Evolutionary conservation across 2,113 vertebrate genomes (phyloP).

Genomic region (Oxygymnocypris stewartii): DNA sequence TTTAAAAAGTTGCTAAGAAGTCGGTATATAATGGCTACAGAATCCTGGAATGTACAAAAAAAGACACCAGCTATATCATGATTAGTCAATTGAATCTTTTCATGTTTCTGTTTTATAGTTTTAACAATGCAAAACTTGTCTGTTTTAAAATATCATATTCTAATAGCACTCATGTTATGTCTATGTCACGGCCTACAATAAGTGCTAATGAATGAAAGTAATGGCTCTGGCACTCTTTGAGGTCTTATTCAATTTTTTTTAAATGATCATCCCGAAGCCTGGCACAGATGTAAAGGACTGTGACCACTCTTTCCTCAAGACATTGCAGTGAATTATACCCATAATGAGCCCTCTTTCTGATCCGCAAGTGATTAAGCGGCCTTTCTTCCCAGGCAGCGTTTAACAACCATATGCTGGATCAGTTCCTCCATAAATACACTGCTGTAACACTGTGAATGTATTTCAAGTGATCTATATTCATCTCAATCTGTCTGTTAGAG

Average conservation of each 20-base stretch:
- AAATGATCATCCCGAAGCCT: neutral
- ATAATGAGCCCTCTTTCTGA: conserved; percentile 16
- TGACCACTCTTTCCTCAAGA: conserved; percentile 4
- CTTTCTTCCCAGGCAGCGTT: neutral
- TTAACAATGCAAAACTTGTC: neutral
- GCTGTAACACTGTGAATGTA: conserved; percentile 14
- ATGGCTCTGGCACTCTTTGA: conserved; percentile 5
- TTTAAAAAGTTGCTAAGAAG: neutral
- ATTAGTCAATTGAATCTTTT: neutral
- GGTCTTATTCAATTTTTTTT: neutral
- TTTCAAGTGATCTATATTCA: conserved; percentile 16
- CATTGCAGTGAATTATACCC: conserved; percentile 28
- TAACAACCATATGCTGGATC: conserved; percentile 6
- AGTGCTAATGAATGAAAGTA: neutral
- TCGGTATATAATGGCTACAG: neutral
- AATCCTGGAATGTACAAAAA: neutral
- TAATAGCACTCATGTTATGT: neutral
- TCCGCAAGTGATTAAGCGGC: neutral
- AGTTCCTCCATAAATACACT: conserved; percentile 22
- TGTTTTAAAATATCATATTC: neutral
- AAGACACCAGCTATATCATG: neutral
- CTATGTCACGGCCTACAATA: neutral
- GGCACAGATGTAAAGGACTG: neutral
- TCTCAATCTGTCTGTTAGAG: conserved; percentile 21
- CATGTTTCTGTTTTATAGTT: no score